These are phyloP conservation scores for Eristalis pertinax DNA, from an alignment of 2,888 invertebrate genomes.

Conservation along the genomic window DNA sequence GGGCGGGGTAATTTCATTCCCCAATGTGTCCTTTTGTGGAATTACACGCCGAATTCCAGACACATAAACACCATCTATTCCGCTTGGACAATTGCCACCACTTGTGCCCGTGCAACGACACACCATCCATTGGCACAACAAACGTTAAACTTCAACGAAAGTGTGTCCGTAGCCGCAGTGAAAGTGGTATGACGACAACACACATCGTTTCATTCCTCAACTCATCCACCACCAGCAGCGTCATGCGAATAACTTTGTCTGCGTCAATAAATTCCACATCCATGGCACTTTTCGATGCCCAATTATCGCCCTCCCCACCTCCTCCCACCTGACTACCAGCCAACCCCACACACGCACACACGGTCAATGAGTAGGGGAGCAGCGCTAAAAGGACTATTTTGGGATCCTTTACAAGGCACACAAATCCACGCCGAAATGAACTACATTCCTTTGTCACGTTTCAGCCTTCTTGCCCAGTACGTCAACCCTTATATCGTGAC, in stretches of 20 bases:
- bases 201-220: not conserved
- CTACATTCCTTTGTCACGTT: slow-evolving; percentile 56
- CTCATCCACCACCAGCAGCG: not conserved
- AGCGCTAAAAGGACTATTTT: slow-evolving; percentile 3
- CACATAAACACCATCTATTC: not conserved
- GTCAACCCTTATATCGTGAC: slow-evolving; percentile 40
- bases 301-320: slow-evolving; percentile 56
- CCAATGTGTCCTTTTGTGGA: not conserved
- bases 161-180: too few relatives aligned
- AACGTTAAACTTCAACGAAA: not conserved
- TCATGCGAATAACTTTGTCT: slow-evolving; percentile 22
- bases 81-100: not conserved
- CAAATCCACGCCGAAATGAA: slow-evolving; percentile 41
- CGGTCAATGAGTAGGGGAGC: slow-evolving; percentile 16
- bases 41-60: not conserved
- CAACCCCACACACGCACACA: not conserved
- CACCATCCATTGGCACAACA: not conserved
- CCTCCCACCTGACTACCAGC: slow-evolving; percentile 24
- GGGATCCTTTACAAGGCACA: slow-evolving; percentile 1
- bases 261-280: slow-evolving; percentile 55
- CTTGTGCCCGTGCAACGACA: not conserved
- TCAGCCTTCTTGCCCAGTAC: slow-evolving; percentile 7
- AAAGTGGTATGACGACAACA: not conserved
- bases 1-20: not conserved
- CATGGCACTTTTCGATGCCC: slow-evolving; percentile 53